Percentiles rank a stretch among this genome's conserved stretches.
These are phyloP conservation scores for Calephelis nemesis DNA, from an alignment of 1,140 invertebrate species.

Conservation along the genomic window DNA sequence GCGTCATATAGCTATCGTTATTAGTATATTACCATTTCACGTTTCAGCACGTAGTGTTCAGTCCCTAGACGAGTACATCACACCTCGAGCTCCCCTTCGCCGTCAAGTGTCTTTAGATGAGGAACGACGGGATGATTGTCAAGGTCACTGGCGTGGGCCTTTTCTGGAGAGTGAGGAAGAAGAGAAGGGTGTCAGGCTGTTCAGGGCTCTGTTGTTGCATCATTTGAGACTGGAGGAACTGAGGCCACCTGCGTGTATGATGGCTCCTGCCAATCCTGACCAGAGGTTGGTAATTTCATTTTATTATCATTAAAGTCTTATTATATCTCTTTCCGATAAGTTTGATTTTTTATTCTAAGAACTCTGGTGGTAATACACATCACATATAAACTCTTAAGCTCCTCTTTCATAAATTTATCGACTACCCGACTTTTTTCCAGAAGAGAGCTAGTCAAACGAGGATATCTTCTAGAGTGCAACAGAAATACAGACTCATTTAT, in stretches of 20 bases:
- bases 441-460: no score
- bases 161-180: slow-evolving; percentile 64
- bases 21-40: neutral
- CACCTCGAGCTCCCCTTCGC: slow-evolving; percentile 57
- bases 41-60: slow-evolving; percentile 62
- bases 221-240: slow-evolving; percentile 63
- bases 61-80: slow-evolving; percentile 66
- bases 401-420: no score
- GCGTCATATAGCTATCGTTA: no score
- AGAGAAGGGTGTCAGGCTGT: slow-evolving; percentile 63
- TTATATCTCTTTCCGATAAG: no score
- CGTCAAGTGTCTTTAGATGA: slow-evolving; percentile 69
- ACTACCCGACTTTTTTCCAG: no score
- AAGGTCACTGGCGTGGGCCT: slow-evolving; percentile 64
- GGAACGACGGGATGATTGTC: slow-evolving; percentile 65
- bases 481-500: no score
- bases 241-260: slow-evolving; percentile 61
- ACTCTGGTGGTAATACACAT: no score
- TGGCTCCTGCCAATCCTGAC: slow-evolving; percentile 58
- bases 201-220: slow-evolving; percentile 64
- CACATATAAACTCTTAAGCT: no score
- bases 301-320: no score
- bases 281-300: slow-evolving; percentile 40
- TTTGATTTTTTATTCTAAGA: no score
- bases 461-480: no score